Evolutionary conservation across 1,140 invertebrate genomes (phyloP).

Genomic region (Littorina saxatilis): DNA sequence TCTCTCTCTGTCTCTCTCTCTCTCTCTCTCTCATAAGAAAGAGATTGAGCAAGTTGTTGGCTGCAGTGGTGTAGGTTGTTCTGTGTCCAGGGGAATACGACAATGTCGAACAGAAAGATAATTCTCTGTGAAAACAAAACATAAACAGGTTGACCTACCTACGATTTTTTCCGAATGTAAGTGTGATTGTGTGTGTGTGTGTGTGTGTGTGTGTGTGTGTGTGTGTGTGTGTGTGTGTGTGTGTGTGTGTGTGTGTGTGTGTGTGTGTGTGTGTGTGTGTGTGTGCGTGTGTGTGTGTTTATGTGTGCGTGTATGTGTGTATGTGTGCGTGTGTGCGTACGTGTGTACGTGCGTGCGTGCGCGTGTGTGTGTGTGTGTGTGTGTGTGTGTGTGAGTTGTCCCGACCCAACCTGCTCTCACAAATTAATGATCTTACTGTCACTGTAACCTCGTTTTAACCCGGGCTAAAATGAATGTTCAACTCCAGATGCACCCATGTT

Average conservation of each 20-base stretch:
- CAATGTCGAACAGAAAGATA: neutral
- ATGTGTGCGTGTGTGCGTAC: neutral
- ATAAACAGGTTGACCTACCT: neutral
- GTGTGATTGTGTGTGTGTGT: neutral
- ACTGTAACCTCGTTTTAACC: neutral
- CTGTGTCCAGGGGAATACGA: neutral
- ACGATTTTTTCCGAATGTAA: neutral
- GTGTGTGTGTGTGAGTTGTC: too few species aligned
- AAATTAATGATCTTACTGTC: neutral
- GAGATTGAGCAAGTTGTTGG: neutral
- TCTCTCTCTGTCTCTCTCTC: neutral
- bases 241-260: neutral
- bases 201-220: constrained; percentile 1
- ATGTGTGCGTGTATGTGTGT: constrained; percentile 1
- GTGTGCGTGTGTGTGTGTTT: constrained; percentile 22
- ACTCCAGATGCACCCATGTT: neutral
- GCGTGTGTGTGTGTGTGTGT: neutral
- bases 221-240: neutral
- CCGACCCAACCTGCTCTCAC: neutral
- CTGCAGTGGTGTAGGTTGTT: neutral
- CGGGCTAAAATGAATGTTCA: neutral
- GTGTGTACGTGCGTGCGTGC: neutral
- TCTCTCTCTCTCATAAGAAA: neutral
- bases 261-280: constrained; percentile 7
- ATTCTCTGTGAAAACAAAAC: neutral